phyloP scores from a whole-genome alignment of 1,140 invertebrate species.

The Penaeus japonicus region DNA sequence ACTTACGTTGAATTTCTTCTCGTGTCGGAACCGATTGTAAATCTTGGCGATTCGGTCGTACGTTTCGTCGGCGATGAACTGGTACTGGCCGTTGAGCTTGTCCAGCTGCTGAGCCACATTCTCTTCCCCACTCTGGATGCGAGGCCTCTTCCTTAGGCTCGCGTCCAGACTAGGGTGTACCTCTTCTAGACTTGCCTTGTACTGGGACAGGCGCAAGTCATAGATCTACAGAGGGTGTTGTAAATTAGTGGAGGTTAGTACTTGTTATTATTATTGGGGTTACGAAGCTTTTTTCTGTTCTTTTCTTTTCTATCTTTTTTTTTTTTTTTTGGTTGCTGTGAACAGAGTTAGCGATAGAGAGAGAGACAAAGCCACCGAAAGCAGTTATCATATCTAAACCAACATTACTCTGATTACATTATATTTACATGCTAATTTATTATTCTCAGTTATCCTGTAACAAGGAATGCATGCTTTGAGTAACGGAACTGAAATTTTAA shows the following conservation, averaged over 20 bases:
- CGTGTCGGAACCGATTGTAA: conserved; percentile 56
- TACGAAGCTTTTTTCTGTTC: not conserved
- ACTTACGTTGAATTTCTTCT: conserved; percentile 58
- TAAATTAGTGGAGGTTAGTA: conserved; percentile 51
- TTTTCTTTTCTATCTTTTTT: not conserved
- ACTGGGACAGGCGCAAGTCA: conserved; percentile 85
- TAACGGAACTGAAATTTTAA: conserved; percentile 33
- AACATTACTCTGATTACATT: conserved; percentile 30
- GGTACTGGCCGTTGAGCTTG: conserved; percentile 56
- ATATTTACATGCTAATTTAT: conserved; percentile 56
- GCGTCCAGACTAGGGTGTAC: conserved; percentile 82
- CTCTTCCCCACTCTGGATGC: conserved; percentile 49
- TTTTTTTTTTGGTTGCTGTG: not conserved
- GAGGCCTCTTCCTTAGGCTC: conserved; percentile 53
- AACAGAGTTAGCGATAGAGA: not conserved
- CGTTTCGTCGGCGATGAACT: conserved; percentile 57
- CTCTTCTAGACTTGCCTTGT: conserved; percentile 86
- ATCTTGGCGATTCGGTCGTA: conserved; percentile 59
- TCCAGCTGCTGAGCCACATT: conserved; percentile 58
- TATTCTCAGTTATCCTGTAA: conserved; percentile 36
- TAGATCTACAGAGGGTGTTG: conserved; percentile 76
- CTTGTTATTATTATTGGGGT: conserved; percentile 21
- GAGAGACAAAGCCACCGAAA: conserved; percentile 43
- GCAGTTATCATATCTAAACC: conserved; percentile 47
- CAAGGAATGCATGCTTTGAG: conserved; percentile 40